These are phyloP conservation scores for Vultur gryphus DNA, from an alignment of 2,797 vertebrate genomes.

Conservation along the genomic window DNA sequence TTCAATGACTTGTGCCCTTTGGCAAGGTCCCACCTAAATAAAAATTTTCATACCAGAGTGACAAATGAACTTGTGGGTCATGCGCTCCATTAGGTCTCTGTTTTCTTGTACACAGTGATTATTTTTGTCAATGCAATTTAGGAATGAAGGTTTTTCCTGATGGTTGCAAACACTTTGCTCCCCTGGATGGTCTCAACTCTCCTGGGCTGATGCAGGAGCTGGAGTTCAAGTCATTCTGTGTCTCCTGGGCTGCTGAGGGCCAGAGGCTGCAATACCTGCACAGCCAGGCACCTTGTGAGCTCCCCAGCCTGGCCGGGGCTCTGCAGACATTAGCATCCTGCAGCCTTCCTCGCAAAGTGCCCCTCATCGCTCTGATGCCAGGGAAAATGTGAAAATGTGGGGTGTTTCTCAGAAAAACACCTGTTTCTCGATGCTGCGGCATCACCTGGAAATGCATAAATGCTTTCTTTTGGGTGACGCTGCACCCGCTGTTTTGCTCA, in stretches of 20 bases:
- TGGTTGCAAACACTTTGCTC: not conserved
- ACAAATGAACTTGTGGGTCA: not conserved
- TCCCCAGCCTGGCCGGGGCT: not conserved
- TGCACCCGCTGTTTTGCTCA: not conserved
- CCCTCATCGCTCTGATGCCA: fast-evolving
- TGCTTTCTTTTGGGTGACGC: not conserved
- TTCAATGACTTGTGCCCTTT: not conserved
- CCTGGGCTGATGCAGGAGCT: not conserved
- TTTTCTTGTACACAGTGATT: not conserved
- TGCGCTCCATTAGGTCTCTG: fast-evolving
- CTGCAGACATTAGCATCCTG: not conserved
- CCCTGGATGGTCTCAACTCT: not conserved
- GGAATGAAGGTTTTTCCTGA: not conserved
- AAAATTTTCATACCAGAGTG: not conserved
- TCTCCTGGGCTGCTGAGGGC: not conserved
- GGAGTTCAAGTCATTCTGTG: fast-evolving
- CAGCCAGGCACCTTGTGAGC: fast-evolving
- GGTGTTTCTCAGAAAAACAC: not conserved
- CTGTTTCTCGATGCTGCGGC: not conserved
- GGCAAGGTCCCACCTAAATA: not conserved
- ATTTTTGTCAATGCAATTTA: not conserved
- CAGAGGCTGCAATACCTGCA: not conserved
- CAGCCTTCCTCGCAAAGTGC: not conserved
- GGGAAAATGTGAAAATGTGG: not conserved
- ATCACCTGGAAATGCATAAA: not conserved